Base-by-base conservation (phyloP, 2,888 invertebrate species). In the Drosophila engyochracea region DNA sequence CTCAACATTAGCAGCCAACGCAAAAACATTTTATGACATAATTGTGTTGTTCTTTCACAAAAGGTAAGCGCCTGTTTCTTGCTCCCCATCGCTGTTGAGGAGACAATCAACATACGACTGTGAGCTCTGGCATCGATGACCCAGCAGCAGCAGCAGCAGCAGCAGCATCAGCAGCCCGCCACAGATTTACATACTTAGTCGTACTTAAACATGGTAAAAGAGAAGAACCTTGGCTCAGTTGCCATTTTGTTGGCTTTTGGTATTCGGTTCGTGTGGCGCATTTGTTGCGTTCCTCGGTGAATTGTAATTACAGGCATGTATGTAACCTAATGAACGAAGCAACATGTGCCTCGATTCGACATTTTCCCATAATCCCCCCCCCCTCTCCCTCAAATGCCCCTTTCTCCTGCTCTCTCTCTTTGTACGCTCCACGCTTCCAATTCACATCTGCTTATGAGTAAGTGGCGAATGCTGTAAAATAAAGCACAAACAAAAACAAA, bases 291-390 rank as follows among this genome's bases (percentile, higher is more conserved):
- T 80, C 68, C 83, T 75, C 76, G 58, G 80, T 82, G 90, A 90
- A 85, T 90, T 86, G 90, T 86, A 86, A 86, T 86, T 86, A 86
- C 90, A 82, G 85, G 74, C 76, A 81, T 88, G 85, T 88, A 85
- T 88, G 90, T 90, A 82, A 68, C 74, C 68, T n/a, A 70, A 70
- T 70, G 81, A 62, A 30, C 60, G 54, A 62, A 72, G 70, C 72
- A 80, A 80, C 82, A 78, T 77, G 62, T 70, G 57, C 57, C 54
- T 60, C 62, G 76, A 59, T 52, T 51, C 68, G 31, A 47, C 47
- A 47, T 47, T 25, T 47, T 16, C 47, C 22, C 47, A 22, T 44
- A 22, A 44, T 7, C 22, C 47, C 22, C 47, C 47, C 22, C 47
- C 22, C 47, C 47, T n/a, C n/a, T n/a, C n/a, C n/a, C 22, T 7